phyloP scores from a whole-genome alignment of 2,113 vertebrate genomes.

The Meriones unguiculatus region DNA sequence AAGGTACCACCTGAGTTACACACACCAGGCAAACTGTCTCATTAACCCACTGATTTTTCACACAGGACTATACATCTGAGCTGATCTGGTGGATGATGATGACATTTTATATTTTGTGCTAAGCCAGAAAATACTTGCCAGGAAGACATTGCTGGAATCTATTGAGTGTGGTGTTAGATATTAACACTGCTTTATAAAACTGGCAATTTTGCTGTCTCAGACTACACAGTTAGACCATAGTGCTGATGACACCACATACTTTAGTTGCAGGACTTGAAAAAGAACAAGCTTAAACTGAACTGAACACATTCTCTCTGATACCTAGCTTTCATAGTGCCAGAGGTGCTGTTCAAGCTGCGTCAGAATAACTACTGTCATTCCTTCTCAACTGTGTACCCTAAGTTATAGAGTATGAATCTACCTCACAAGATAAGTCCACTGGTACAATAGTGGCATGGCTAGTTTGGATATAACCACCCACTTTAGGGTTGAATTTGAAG shows the following conservation, averaged over 20 bases:
- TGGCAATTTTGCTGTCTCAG: background rate
- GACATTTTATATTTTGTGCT: conserved; percentile 68
- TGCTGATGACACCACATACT: background rate
- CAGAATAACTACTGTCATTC: background rate
- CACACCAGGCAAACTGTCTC: background rate
- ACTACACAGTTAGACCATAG: background rate
- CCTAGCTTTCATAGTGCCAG: background rate
- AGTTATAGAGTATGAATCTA: background rate
- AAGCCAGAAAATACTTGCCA: conserved; percentile 47
- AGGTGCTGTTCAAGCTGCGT: background rate
- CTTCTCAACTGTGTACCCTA: background rate
- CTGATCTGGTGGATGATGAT: background rate
- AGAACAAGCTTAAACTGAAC: background rate
- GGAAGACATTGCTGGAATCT: conserved; percentile 32
- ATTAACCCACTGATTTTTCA: background rate
- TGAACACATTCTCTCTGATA: background rate
- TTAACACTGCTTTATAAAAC: background rate
- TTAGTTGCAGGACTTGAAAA: background rate
- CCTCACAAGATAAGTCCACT: background rate
- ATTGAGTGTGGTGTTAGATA: conserved; percentile 11
- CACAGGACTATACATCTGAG: background rate
- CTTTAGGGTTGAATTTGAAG: background rate
- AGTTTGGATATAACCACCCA: background rate
- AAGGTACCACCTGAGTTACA: background rate
- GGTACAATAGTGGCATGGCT: background rate